Evolutionary conservation across 2,113 vertebrate genomes (phyloP).

Genomic region (Desmodus rotundus): DNA sequence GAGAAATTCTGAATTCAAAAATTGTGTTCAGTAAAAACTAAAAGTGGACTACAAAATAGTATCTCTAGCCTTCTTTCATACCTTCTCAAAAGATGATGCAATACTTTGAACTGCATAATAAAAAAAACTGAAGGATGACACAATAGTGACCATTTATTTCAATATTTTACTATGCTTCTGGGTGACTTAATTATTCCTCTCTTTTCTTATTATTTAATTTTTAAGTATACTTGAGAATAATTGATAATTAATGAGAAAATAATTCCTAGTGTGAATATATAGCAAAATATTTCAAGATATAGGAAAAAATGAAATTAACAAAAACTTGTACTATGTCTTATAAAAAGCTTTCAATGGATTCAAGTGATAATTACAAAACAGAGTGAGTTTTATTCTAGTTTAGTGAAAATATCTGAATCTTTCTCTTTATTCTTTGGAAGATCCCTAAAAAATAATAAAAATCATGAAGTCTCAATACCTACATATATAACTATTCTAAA

Average conservation of each 20-base stretch:
- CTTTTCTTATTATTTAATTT: background rate
- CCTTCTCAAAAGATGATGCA: background rate
- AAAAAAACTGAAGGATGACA: background rate
- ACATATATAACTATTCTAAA: background rate
- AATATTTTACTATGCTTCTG: background rate
- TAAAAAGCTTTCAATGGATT: background rate
- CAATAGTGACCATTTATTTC: background rate
- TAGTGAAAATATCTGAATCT: background rate
- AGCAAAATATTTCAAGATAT: background rate
- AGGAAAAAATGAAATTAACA: background rate
- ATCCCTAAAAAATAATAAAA: background rate
- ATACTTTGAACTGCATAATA: background rate
- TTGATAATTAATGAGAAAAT: background rate
- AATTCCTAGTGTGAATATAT: background rate
- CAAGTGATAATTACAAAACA: background rate
- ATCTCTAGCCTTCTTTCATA: background rate
- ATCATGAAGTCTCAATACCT: background rate
- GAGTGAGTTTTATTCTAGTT: background rate
- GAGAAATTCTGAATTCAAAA: slow-evolving; percentile 33
- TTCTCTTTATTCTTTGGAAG: background rate
- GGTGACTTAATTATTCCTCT: background rate
- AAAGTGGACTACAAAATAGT: background rate
- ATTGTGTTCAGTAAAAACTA: background rate
- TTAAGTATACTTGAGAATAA: background rate
- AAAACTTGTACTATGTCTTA: background rate